Percentiles rank a stretch among this genome's conserved stretches.
Evolutionary conservation across 2,797 vertebrate species (phyloP).

Genomic region (Danio tinwini): DNA sequence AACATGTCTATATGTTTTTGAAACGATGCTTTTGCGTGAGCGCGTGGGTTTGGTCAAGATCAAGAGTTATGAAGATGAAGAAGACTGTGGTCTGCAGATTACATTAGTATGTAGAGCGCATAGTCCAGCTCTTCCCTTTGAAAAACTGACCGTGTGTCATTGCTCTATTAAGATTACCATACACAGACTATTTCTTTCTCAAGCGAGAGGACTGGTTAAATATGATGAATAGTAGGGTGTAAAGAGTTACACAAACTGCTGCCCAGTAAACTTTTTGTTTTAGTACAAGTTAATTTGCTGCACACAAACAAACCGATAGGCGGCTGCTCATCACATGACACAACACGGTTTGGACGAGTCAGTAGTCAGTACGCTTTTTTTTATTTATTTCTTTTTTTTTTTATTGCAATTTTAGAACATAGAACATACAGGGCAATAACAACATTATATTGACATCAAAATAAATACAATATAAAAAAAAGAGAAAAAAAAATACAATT

Average conservation of each 20-base stretch:
- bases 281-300: not conserved
- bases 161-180: not conserved
- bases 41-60: conserved; percentile 1
- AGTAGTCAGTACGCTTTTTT: no score
- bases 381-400: no score
- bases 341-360: not conserved
- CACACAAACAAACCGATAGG: conserved; percentile 22
- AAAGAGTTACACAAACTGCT: not conserved
- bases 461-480: no score
- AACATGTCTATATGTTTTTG: not conserved
- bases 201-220: not conserved
- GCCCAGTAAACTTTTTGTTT: not conserved
- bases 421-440: no score
- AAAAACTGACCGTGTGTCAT: not conserved
- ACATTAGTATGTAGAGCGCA: conserved; percentile 20
- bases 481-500: no score
- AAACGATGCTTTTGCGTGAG: not conserved
- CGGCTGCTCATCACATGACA: conserved; percentile 47
- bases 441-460: no score
- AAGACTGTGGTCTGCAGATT: conserved; percentile 32
- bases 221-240: not conserved
- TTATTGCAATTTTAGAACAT: no score
- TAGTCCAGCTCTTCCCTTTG: not conserved
- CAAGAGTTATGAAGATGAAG: not conserved
- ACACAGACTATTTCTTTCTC: not conserved